Conservation (phyloP, 2,113 vertebrate genomes). For the Lamprologus callipterus region DNA sequence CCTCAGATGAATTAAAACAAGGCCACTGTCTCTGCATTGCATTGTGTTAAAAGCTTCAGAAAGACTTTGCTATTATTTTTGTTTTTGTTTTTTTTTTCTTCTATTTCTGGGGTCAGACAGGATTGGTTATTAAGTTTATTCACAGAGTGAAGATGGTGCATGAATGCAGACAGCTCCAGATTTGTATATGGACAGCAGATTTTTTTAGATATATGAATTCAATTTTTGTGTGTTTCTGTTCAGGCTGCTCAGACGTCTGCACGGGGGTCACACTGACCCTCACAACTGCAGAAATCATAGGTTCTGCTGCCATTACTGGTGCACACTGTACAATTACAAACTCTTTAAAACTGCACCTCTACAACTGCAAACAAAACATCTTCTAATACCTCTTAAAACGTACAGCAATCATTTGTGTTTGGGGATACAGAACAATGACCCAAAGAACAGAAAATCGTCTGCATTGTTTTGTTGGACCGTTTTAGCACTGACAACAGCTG, state of each 20-base stretch:
- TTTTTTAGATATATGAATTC: background rate
- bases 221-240: background rate
- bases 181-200: background rate
- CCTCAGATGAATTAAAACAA: background rate
- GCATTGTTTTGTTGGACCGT: background rate
- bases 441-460: background rate
- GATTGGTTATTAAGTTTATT: background rate
- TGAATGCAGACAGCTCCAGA: background rate
- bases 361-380: background rate
- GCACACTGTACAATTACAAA: background rate
- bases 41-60: background rate
- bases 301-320: background rate
- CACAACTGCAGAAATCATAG: background rate
- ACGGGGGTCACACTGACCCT: background rate
- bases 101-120: background rate
- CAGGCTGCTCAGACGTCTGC: background rate
- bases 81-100: fast-evolving
- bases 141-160: background rate
- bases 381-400: background rate
- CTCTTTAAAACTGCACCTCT: background rate
- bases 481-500: background rate
- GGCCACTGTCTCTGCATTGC: background rate
- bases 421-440: background rate
- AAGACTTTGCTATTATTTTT: background rate
- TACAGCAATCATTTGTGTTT: background rate